A percentile compares a stretch with the other conserved stretches of the same genome.
Conservation (phyloP, 1,140 invertebrate species). For the Mycetomoellerius zeteki region DNA sequence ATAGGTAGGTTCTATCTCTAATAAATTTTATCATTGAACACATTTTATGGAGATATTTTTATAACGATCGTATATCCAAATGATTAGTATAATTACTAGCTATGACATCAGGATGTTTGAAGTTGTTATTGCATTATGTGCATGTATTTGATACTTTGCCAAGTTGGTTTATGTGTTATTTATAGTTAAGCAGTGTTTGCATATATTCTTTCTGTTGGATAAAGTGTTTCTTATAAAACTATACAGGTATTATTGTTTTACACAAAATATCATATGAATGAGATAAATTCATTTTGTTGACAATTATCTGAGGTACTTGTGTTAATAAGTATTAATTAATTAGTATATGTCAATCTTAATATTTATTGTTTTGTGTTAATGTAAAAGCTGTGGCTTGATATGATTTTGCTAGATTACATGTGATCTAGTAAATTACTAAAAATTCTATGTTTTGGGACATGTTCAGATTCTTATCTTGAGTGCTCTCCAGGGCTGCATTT, state of each 20-base stretch:
- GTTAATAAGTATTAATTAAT: background rate
- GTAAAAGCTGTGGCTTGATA: too few species aligned
- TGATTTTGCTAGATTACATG: too few species aligned
- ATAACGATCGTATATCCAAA: background rate
- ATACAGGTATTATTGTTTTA: background rate
- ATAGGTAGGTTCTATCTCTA: conserved; percentile 77
- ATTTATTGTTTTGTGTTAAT: too few species aligned
- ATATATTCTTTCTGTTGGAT: background rate
- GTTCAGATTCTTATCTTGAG: too few species aligned
- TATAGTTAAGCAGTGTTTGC: background rate
- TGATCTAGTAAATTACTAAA: too few species aligned
- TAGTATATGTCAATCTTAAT: too few species aligned
- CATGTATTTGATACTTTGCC: background rate
- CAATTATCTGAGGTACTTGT: background rate
- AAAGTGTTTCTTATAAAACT: background rate
- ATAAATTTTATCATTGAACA: background rate
- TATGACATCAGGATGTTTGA: background rate
- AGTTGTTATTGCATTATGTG: background rate
- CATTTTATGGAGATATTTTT: background rate
- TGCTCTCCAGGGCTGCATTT: too few species aligned
- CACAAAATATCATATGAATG: background rate
- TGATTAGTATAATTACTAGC: background rate
- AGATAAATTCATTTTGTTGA: background rate
- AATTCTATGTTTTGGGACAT: too few species aligned
- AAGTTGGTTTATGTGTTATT: conserved; percentile 10